A percentile compares a stretch with the other conserved stretches of the same genome.
phyloP scores from a whole-genome alignment of 1,140 invertebrate genomes.

The Sipha flava region DNA sequence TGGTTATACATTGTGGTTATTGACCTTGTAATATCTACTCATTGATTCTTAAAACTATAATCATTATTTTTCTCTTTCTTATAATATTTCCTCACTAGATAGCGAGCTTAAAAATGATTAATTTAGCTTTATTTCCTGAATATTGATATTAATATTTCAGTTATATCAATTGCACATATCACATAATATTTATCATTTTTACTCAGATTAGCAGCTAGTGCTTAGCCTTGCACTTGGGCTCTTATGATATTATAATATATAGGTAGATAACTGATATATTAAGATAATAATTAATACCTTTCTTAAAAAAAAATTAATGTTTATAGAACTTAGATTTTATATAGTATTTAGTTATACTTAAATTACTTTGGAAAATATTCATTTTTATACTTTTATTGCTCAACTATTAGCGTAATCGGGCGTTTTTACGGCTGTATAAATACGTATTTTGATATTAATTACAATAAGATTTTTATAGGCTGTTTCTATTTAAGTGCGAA shows the following conservation, averaged over 20 bases:
- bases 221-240: not conserved
- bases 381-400: too few relatives aligned
- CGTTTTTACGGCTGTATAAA: too few relatives aligned
- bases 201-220: not conserved
- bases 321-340: not conserved
- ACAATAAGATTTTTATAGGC: too few relatives aligned
- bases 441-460: too few relatives aligned
- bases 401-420: too few relatives aligned
- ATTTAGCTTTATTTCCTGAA: not conserved
- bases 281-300: not conserved
- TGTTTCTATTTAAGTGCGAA: too few relatives aligned
- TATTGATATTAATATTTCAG: not conserved
- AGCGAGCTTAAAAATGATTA: not conserved
- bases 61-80: not conserved
- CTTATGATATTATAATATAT: not conserved
- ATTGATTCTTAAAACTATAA: not conserved
- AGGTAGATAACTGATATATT: not conserved
- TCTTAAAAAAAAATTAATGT: not conserved
- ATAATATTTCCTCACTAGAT: not conserved
- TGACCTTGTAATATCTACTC: not conserved
- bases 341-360: not conserved
- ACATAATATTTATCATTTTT: not conserved
- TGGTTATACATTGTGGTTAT: not conserved
- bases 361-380: too few relatives aligned
- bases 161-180: not conserved